These are phyloP conservation scores for Julus scanicus DNA, from an alignment of 2,888 invertebrate species.

Conservation along the genomic window DNA sequence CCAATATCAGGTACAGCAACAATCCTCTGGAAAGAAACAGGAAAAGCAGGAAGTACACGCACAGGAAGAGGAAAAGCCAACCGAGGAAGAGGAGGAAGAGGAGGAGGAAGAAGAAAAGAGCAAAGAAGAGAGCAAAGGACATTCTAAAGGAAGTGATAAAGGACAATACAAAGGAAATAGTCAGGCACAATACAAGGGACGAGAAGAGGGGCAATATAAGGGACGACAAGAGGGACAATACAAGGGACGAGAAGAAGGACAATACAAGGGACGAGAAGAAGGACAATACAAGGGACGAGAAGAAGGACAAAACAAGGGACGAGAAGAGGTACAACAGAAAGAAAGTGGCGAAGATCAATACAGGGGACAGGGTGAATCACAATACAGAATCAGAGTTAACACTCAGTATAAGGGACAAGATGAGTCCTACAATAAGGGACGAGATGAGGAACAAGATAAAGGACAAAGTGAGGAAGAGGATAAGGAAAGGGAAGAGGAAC, in stretches of 20 bases:
- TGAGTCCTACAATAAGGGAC: background rate
- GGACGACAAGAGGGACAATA: background rate
- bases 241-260: background rate
- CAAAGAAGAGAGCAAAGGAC: background rate
- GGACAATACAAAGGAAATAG: constrained; percentile 5
- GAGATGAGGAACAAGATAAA: background rate
- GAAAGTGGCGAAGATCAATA: background rate
- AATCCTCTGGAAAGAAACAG: background rate
- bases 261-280: background rate
- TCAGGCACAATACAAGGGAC: background rate
- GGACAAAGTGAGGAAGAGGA: background rate
- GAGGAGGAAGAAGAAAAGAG: constrained; percentile 40
- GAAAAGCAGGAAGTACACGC: constrained; percentile 19
- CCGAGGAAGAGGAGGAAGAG: constrained; percentile 46
- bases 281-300: background rate
- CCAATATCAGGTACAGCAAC: constrained; percentile 24
- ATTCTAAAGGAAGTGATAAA: background rate
- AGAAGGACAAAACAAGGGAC: background rate
- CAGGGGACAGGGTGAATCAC: background rate
- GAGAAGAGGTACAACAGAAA: background rate
- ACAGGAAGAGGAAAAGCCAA: background rate
- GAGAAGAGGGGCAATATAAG: background rate
- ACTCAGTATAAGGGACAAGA: background rate
- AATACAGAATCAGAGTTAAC: background rate
- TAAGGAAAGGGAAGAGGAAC: constrained; percentile 16